Conservation (phyloP, 2,113 vertebrate genomes). For the Pitta sordida region DNA sequence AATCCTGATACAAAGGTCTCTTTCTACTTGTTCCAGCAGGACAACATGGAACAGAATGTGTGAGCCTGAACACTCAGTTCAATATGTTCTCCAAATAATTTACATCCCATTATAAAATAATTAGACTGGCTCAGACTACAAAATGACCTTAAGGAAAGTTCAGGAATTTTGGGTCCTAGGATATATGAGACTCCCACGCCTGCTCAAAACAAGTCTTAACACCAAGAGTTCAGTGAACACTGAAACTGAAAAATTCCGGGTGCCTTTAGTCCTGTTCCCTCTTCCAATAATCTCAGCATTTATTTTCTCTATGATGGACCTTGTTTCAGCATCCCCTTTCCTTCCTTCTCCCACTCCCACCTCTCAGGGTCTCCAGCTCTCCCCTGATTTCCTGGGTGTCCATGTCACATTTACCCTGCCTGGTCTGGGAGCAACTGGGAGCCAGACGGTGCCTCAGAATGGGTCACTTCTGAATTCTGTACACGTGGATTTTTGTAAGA, state of each 20-base stretch:
- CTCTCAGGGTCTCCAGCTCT: not conserved
- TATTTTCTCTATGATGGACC: not conserved
- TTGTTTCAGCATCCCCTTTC: not conserved
- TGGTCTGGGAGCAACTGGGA: not conserved
- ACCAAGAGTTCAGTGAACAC: not conserved
- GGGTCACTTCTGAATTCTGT: not conserved
- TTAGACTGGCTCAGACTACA: conserved; percentile 32
- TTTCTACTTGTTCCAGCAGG: conserved; percentile 35
- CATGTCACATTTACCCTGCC: not conserved
- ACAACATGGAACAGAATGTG: not conserved
- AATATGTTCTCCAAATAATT: conserved; percentile 17
- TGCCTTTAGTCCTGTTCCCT: not conserved
- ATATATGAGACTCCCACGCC: not conserved
- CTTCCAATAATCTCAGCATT: not conserved
- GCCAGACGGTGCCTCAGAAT: not conserved
- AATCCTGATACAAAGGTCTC: not conserved
- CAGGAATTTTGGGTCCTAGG: conserved; percentile 16
- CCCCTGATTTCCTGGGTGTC: not conserved
- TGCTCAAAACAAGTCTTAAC: conserved; percentile 22
- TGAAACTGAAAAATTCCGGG: not conserved
- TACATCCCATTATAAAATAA: conserved; percentile 50
- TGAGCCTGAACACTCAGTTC: not conserved
- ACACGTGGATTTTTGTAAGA: not conserved
- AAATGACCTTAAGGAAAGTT: conserved; percentile 45
- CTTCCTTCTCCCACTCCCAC: not conserved